Base-by-base conservation (phyloP, 1,140 invertebrate genomes). In the Goniozus legneri region DNA sequence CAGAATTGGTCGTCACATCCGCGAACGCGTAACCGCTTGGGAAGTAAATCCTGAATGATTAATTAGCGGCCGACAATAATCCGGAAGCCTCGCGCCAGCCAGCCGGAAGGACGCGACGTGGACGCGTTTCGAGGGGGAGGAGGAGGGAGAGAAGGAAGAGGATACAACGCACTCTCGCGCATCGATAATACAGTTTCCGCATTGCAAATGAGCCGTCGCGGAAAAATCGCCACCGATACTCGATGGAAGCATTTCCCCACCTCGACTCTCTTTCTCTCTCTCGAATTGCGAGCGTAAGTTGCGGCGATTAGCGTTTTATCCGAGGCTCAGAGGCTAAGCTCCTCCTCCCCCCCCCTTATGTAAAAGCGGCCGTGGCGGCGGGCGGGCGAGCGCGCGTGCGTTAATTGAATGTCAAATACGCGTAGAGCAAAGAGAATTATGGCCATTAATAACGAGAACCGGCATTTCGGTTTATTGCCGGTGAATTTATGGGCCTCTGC, bases 1-100 rank as follows among this genome's bases (percentile, higher is more conserved):
- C 24, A 27, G 4, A 27, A 27, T 27, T 27, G 24, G 44, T 50
- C 64, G 67, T 70, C 68, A 69, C 56, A 68, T 72, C 60, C 68
- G 64, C 44, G 40, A 50, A 48, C 59, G 58, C 52, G 54, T 55
- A 42, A 50, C n/a, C 43, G 46, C 54, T 56, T 56, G 53, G 54
- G 53, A 62, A 68, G 57, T 64, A 61, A 65, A n/a, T 65, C 52
- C 58, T 60, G 65, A 71, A 69, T 71, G 52, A 59, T 52, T 72
- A 69, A 71, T 71, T 58, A 59, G 47, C 39, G 54, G 4, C 24
- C 45, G 50, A 71, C 69, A 69, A 69, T 68, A 60, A 65, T 54
- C 58, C 67, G 64, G 65, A 66, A 68, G 10, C 24, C 60, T 54
- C 35, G 37, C 46, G 33, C 37, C 41, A n/a, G n/a, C n/a, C n/a